These are phyloP conservation scores for Brachyrhaphis roseni DNA, from an alignment of 2,797 vertebrate species.

Conservation along the genomic window DNA sequence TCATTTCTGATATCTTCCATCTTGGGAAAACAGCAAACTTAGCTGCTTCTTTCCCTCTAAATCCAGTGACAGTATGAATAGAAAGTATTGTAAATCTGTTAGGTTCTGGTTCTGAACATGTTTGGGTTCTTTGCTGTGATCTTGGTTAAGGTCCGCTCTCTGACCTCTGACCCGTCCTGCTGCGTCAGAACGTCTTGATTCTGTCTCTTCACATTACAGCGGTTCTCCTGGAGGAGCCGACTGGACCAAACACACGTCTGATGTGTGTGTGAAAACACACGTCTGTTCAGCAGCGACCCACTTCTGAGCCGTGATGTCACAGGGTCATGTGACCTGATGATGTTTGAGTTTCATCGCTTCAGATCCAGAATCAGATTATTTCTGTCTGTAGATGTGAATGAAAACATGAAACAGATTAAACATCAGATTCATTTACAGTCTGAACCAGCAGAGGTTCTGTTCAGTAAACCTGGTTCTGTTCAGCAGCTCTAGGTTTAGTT, in stretches of 20 bases:
- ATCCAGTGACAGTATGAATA: no score
- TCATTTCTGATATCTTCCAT: background rate
- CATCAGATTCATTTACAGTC: no score
- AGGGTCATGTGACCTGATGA: background rate
- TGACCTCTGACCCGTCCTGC: no score
- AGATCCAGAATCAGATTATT: background rate
- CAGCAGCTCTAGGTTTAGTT: conserved; percentile 10
- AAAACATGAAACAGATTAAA: background rate
- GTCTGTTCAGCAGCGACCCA: background rate
- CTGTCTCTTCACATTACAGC: background rate
- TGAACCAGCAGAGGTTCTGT: no score
- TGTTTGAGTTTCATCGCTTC: background rate
- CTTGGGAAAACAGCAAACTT: no score
- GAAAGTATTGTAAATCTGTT: no score
- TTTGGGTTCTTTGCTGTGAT: background rate
- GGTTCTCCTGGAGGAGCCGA: background rate
- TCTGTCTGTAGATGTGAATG: background rate
- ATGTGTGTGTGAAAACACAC: background rate
- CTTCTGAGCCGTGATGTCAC: background rate
- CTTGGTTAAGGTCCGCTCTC: background rate
- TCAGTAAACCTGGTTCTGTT: background rate
- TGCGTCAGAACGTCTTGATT: background rate
- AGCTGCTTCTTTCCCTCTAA: background rate
- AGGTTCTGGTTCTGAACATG: background rate
- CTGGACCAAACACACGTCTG: background rate